Conservation (phyloP, 2,113 vertebrate species). For the Amblyopsis rosae region DNA sequence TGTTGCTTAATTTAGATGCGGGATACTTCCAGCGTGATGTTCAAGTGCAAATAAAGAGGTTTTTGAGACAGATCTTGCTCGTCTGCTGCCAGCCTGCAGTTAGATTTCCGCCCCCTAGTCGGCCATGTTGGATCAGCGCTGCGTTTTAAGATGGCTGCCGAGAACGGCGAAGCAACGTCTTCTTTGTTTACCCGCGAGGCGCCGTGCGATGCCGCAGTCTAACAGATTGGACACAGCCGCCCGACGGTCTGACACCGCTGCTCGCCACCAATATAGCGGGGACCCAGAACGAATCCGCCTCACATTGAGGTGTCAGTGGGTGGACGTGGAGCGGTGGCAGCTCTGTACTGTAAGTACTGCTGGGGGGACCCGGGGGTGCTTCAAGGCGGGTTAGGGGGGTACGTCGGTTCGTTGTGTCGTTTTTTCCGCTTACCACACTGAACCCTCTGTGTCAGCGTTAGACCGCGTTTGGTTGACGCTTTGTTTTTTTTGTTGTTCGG, state of each 20-base stretch:
- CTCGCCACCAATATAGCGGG: conserved; percentile 56
- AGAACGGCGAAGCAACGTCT: conserved; percentile 47
- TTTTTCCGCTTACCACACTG: conserved; percentile 25
- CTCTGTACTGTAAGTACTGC: conserved; percentile 57
- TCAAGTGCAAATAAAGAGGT: too few species aligned
- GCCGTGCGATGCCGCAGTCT: conserved; percentile 51
- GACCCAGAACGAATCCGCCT: conserved; percentile 67
- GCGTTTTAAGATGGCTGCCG: conserved; percentile 65
- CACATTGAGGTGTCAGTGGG: conserved; percentile 58
- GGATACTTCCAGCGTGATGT: too few species aligned
- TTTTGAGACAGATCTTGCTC: background rate
- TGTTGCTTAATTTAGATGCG: background rate
- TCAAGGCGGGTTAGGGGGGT: background rate
- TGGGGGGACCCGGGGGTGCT: background rate
- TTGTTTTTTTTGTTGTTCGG: too few species aligned
- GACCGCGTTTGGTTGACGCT: conserved; percentile 40
- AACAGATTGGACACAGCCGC: conserved; percentile 67
- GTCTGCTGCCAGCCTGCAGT: too few species aligned
- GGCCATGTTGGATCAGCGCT: conserved; percentile 22
- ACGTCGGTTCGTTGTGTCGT: conserved; percentile 19
- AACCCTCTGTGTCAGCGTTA: conserved; percentile 50
- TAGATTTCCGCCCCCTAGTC: background rate
- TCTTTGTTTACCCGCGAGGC: conserved; percentile 63
- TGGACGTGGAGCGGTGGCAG: conserved; percentile 62
- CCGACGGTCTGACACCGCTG: conserved; percentile 38